Percentiles rank a stretch among this genome's conserved stretches.
Conservation (phyloP, 2,113 vertebrate genomes). For the Gobiocypris rarus region DNA sequence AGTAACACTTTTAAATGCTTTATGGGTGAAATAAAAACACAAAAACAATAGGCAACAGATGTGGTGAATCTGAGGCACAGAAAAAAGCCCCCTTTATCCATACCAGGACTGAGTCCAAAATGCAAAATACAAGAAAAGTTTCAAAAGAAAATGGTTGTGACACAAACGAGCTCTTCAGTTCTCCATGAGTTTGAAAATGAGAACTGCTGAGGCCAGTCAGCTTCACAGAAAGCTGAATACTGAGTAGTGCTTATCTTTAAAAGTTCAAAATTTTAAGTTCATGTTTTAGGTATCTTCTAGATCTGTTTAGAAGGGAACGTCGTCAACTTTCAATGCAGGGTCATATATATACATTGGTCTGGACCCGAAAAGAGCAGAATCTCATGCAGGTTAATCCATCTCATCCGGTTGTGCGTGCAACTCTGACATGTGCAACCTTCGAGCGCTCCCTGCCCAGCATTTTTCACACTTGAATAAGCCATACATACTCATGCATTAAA, state of each 20-base stretch:
- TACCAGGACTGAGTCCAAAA: constrained; percentile 46
- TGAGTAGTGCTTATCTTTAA: background rate
- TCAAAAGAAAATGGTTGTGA: background rate
- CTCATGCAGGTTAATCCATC: background rate
- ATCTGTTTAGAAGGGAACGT: background rate
- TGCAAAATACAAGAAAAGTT: constrained; percentile 36
- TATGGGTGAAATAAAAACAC: constrained; percentile 43
- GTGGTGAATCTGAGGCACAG: constrained; percentile 55
- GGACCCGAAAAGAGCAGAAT: background rate
- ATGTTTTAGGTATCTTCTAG: background rate
- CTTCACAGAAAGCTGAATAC: background rate
- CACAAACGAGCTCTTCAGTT: background rate
- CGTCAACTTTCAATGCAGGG: background rate
- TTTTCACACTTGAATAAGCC: constrained; percentile 14
- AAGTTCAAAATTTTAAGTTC: background rate
- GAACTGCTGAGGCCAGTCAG: background rate
- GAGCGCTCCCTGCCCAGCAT: background rate
- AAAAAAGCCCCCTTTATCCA: constrained; percentile 36
- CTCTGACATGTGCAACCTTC: background rate
- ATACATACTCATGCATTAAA: constrained; percentile 13
- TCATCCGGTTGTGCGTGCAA: background rate
- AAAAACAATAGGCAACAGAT: constrained; percentile 60
- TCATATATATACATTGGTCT: background rate
- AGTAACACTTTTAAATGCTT: constrained; percentile 15
- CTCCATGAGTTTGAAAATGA: background rate